Evolutionary conservation across 30 jellyfish, hydroid and myxozoan species (phyloP).

Genomic region (Chironex yamaguchii): DNA sequence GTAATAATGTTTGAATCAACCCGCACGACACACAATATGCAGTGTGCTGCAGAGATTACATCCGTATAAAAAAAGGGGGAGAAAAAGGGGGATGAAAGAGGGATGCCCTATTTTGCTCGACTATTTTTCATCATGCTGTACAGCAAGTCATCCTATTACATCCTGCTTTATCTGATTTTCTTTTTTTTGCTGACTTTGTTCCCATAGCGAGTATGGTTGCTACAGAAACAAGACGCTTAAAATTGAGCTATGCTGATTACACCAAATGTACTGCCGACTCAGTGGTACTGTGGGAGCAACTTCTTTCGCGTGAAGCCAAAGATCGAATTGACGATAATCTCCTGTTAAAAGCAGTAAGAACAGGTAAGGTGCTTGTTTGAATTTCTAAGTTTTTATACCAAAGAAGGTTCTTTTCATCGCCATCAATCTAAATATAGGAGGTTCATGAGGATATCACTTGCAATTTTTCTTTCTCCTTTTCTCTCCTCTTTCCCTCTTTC

Average conservation of each 20-base stretch:
- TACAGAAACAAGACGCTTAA: constrained; percentile 96
- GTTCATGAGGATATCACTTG: too few relatives aligned
- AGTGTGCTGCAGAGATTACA: too few relatives aligned
- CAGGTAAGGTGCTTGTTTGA: too few relatives aligned
- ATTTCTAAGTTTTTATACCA: too few relatives aligned
- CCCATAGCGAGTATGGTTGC: constrained; percentile 88
- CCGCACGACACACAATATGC: too few relatives aligned
- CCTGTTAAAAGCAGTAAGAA: constrained; percentile 87
- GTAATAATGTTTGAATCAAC: too few relatives aligned
- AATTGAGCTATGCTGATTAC: constrained; percentile 86
- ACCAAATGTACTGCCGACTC: constrained; percentile 87
- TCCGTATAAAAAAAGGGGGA: too few relatives aligned
- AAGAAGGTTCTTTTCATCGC: too few relatives aligned
- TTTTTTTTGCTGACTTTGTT: background rate
- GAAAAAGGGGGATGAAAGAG: too few relatives aligned
- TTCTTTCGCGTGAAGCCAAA: constrained; percentile 62
- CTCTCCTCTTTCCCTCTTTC: too few relatives aligned
- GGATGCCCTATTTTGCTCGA: background rate
- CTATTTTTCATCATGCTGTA: background rate
- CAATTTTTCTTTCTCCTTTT: too few relatives aligned
- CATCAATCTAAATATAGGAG: too few relatives aligned
- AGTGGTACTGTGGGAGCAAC: constrained; percentile 84
- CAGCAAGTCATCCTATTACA: background rate
- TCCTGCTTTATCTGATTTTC: background rate
- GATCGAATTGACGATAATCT: constrained; percentile 82